Evolutionary conservation across 1,140 invertebrate species (phyloP), one percentile per base, ranked within the genome.

Genomic region (Diachasma alloeum): DNA sequence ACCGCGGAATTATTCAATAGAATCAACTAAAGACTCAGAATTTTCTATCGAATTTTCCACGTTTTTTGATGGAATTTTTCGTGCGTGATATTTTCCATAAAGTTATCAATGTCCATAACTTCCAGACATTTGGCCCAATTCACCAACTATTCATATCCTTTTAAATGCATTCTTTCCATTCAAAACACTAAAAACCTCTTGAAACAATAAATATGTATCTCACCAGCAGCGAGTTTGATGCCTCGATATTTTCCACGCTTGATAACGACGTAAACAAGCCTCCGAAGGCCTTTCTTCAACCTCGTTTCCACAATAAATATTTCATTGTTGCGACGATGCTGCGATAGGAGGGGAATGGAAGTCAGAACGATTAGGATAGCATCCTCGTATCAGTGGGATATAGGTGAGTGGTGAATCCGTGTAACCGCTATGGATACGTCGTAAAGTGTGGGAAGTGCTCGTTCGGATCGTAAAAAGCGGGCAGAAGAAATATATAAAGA

Each of bases 251-350:
- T 53, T 53, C 48, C 48, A 53, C 48, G 48, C 48, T 53, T 15
- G 48, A 53, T 53, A n/a, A n/a, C 48, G 48, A 17, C 6, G 9
- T 31, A 53, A 53, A 42, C 13, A 56, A 56, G 48, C 6, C 6
- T 19, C 31, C 31, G 31, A 31, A 31, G 11, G 59, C 59, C 48
- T 63, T 63, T 63, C 59, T 63, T 63, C 24, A 63, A 63, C 59
- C 59, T 63, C 59, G 59, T 63, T 63, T 63, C 59, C 59, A 63
- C 59, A 63, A 63, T 63, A 63, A 63, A 63, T 63, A 63, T 63
- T 4, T 63, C 10, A 63, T 63, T 63, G 59, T 63, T 63, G 59
- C 4, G 59, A 26, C 24, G 24, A 9, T 53, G 48, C 10, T 46
- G 44, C n/a, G n/a, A 15, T 31, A 3, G 31, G 2, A 31, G 31